Evolutionary conservation across 2,797 vertebrate species (phyloP).

Genomic region (Microcaecilia unicolor): DNA sequence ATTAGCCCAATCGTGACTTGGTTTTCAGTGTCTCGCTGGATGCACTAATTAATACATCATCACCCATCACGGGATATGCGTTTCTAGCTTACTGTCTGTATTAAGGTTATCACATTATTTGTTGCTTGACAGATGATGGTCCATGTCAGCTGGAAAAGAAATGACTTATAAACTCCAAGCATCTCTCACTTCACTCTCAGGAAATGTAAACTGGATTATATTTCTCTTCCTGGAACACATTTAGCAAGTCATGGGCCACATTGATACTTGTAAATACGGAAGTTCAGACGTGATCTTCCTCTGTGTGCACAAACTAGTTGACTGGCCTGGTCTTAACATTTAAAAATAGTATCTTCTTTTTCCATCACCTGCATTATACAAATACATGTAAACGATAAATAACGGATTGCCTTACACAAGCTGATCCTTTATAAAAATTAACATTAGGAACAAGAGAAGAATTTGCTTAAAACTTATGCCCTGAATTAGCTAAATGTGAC

Average conservation of each 20-base stretch:
- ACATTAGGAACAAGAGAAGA: too few species aligned
- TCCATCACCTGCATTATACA: conserved; percentile 43
- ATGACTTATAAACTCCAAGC: conserved; percentile 64
- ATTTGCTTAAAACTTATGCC: too few species aligned
- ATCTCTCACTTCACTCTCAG: conserved; percentile 82
- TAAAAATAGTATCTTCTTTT: conserved; percentile 59
- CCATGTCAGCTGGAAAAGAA: conserved; percentile 82
- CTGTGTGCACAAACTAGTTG: too few species aligned
- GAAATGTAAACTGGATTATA: conserved; percentile 70
- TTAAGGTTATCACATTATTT: conserved; percentile 62
- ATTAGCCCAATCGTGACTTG: too few species aligned
- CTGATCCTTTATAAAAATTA: too few species aligned
- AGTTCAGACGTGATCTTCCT: conserved; percentile 52
- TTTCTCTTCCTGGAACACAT: conserved; percentile 72
- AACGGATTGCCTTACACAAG: conserved; percentile 53
- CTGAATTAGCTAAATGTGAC: too few species aligned
- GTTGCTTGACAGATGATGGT: conserved; percentile 83
- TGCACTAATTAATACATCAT: conserved; percentile 40
- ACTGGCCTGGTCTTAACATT: conserved; percentile 35
- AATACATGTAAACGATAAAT: conserved; percentile 53
- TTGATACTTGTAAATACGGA: conserved; percentile 72
- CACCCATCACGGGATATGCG: conserved; percentile 43
- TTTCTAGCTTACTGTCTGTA: conserved; percentile 52
- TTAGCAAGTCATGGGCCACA: conserved; percentile 63
- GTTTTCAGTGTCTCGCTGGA: conserved; percentile 40